Evolutionary conservation across 2,797 vertebrate genomes (phyloP), one percentile per base, ranked within the genome.

Genomic region (Enteromius unitaeniatus): DNA sequence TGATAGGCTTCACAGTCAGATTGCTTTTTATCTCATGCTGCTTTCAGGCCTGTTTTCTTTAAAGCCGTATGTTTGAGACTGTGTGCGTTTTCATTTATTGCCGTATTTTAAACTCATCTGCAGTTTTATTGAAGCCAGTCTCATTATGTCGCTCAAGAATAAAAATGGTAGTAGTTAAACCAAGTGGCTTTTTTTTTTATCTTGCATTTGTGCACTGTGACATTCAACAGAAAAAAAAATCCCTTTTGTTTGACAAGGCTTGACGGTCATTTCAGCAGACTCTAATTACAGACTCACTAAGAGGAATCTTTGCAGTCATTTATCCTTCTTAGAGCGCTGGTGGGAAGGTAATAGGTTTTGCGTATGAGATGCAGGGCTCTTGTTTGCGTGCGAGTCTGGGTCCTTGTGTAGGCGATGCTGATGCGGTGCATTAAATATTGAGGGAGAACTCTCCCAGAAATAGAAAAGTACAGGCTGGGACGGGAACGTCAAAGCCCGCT

Each of bases 351-450:
- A 81, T 67, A 62, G 78, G 77, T 79, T 79, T 82, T 47, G 23
- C 28, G 68, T 11, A 31, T 69, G 78, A 89, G 88, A 92, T 91
- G 92, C 88, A 91, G 91, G 89, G 89, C 87, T 90, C 91, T 87
- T 91, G 91, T 92, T 93, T 93, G 92, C 90, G 92, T 94, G 92
- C 91, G 45, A 89, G 92, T 92, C 93, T 92, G 91, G 90, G 90
- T 91, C 90, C 88, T 91, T 94, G 92, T 94, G 93, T 93, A 92
- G 92, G 92, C 91, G 91, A 93, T 92, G 86, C 90, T 93, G 92
- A 95, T 94, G 93, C 92, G 92, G 90, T 90, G 79, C 90, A 94
- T 95, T 94, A 94, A 95, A 94, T 94, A 94, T 94, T 94, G 91
- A 95, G 91, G 89, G 90, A 93, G 90, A 93, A 92, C 90, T 93